These are phyloP conservation scores for Eupeodes luniger DNA, from an alignment of 2,888 invertebrate genomes.

Conservation along the genomic window DNA sequence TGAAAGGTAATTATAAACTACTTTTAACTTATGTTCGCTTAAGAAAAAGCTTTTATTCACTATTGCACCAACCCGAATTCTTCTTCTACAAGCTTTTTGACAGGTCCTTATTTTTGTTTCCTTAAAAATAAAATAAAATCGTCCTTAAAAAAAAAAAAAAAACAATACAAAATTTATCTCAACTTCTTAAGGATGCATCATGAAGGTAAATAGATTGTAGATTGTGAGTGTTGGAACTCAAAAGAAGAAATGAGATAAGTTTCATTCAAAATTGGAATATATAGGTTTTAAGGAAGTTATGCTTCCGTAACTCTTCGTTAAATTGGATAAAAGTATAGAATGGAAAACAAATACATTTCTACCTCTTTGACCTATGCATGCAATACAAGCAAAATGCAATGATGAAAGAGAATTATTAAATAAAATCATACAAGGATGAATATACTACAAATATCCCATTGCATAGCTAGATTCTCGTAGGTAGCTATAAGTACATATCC, in stretches of 20 bases:
- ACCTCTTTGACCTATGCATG: constrained; percentile 21
- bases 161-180: neutral
- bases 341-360: constrained; percentile 33
- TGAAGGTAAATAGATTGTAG: neutral
- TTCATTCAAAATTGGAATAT: too few species aligned
- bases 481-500: neutral
- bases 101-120: neutral
- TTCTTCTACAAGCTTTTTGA: neutral
- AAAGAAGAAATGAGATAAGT: neutral
- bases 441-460: neutral
- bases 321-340: neutral
- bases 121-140: neutral
- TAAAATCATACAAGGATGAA: constrained; percentile 53
- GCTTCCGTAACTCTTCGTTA: neutral
- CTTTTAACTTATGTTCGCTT: constrained; percentile 12
- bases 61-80: neutral
- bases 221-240: neutral
- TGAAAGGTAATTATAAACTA: constrained; percentile 29
- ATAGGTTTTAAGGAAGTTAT: neutral
- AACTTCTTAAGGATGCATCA: neutral
- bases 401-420: constrained; percentile 43
- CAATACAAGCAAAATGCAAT: constrained; percentile 4
- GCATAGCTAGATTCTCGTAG: too few species aligned
- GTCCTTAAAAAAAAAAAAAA: neutral
- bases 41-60: constrained; percentile 13